phyloP scores from a whole-genome alignment of 2,797 vertebrate species.

The Iguana delicatissima region DNA sequence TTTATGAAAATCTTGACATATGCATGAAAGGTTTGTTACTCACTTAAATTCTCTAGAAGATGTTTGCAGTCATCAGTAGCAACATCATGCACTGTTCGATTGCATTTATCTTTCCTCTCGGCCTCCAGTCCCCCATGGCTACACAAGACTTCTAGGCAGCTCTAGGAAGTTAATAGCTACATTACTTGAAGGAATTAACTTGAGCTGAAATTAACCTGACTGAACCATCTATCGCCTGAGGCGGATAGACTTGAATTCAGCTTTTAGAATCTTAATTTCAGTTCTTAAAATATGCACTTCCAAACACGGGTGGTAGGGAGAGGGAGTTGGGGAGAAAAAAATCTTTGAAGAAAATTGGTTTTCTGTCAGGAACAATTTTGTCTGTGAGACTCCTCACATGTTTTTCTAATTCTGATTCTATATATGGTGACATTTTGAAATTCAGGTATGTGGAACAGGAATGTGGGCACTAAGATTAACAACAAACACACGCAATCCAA shows the following conservation, averaged over 20 bases:
- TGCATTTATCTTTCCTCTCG: slow-evolving; percentile 90
- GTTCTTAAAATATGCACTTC: slow-evolving; percentile 38
- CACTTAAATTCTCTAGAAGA: slow-evolving; percentile 94
- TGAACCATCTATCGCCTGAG: slow-evolving; percentile 34
- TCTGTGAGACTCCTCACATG: not conserved
- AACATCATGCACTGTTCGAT: slow-evolving; percentile 92
- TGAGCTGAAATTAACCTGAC: slow-evolving; percentile 25
- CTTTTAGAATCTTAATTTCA: slow-evolving; percentile 49
- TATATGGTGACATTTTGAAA: not conserved
- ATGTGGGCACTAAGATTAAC: not conserved
- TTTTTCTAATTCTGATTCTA: not conserved
- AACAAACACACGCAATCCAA: not conserved
- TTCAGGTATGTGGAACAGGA: not conserved
- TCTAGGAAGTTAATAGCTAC: slow-evolving; percentile 82
- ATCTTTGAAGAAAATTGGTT: not conserved
- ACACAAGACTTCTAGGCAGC: slow-evolving; percentile 94
- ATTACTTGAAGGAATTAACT: slow-evolving; percentile 61
- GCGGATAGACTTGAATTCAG: slow-evolving; percentile 36
- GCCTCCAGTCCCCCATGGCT: slow-evolving; percentile 91
- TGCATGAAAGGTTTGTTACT: slow-evolving; percentile 69
- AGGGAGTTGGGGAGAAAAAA: not conserved
- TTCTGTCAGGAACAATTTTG: not conserved
- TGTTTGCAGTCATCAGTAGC: slow-evolving; percentile 98
- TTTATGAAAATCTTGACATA: not conserved
- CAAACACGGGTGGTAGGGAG: slow-evolving; percentile 16